Evolutionary conservation across 2,888 invertebrate genomes (phyloP).

Genomic region (Harpalus rubripes): DNA sequence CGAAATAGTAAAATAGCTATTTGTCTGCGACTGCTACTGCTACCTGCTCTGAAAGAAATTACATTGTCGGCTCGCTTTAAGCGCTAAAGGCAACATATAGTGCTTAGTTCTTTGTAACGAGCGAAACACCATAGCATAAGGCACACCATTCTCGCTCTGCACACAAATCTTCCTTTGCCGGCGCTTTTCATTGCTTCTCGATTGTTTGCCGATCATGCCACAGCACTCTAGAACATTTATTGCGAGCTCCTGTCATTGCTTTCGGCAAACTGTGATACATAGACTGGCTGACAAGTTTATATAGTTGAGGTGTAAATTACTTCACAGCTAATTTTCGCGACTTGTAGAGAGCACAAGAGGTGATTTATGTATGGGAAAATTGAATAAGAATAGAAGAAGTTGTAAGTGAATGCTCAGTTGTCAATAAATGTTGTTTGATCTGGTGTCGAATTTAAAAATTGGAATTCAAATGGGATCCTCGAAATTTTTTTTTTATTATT

Average conservation of each 20-base stretch:
- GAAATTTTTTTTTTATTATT: too few relatives aligned
- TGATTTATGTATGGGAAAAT: slow-evolving; percentile 38
- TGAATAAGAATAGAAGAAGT: background rate
- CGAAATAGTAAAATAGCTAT: background rate
- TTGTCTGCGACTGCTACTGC: background rate
- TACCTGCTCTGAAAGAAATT: slow-evolving; percentile 6
- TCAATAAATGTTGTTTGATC: background rate
- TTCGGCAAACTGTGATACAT: slow-evolving; percentile 29
- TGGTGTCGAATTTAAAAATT: too few relatives aligned
- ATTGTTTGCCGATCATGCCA: slow-evolving; percentile 54
- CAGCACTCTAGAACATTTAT: slow-evolving; percentile 50
- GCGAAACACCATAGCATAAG: slow-evolving; percentile 30
- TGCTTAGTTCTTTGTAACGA: slow-evolving; percentile 46
- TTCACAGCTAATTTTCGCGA: slow-evolving; percentile 7
- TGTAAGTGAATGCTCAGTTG: background rate
- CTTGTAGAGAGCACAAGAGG: slow-evolving; percentile 1
- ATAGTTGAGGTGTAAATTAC: slow-evolving; percentile 49
- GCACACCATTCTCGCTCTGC: slow-evolving; percentile 1
- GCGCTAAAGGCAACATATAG: slow-evolving; percentile 60
- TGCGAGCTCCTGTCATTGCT: slow-evolving; percentile 10
- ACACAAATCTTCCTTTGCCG: slow-evolving; percentile 53
- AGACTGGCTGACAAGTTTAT: slow-evolving; percentile 43
- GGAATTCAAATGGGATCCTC: too few relatives aligned
- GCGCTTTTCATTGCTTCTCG: slow-evolving; percentile 44
- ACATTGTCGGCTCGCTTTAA: slow-evolving; percentile 56